phyloP scores from a whole-genome alignment of 2,888 invertebrate species.

The Caenorhabditis angaria region DNA sequence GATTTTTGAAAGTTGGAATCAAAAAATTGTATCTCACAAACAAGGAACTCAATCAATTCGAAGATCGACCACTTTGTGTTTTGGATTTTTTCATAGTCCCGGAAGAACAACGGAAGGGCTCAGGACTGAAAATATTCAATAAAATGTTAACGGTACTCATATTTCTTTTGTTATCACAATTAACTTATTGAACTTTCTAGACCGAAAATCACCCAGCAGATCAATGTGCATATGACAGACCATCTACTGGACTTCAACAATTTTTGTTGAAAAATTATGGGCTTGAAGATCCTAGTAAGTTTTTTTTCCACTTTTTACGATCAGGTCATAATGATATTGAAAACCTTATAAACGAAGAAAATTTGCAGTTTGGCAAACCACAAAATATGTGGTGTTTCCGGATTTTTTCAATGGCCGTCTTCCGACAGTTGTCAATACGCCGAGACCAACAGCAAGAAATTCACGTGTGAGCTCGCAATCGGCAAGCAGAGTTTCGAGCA shows the following conservation, averaged over 20 bases:
- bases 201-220: slow-evolving; percentile 47
- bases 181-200: slow-evolving; percentile 30
- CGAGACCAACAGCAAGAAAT: slow-evolving; percentile 20
- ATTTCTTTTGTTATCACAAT: slow-evolving; percentile 4
- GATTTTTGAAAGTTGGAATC: slow-evolving; percentile 86
- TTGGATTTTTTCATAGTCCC: slow-evolving; percentile 91
- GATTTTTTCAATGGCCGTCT: slow-evolving; percentile 79
- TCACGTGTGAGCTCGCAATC: slow-evolving; percentile 33
- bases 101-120: slow-evolving; percentile 85
- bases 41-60: slow-evolving; percentile 50
- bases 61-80: slow-evolving; percentile 82
- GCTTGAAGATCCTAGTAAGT: slow-evolving; percentile 75
- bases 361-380: slow-evolving; percentile 81
- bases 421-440: slow-evolving; percentile 34
- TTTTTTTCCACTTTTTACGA: not conserved
- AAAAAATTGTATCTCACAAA: slow-evolving; percentile 82
- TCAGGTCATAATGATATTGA: too few relatives aligned
- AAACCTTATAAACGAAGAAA: not conserved
- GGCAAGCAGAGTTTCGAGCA: slow-evolving; percentile 25
- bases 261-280: slow-evolving; percentile 88
- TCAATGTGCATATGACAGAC: slow-evolving; percentile 87
- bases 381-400: slow-evolving; percentile 87
- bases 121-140: slow-evolving; percentile 86
- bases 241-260: slow-evolving; percentile 85
- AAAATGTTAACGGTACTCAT: slow-evolving; percentile 82